Evolutionary conservation across 2,797 vertebrate genomes (phyloP).

Genomic region (Syngnathus rostellatus): DNA sequence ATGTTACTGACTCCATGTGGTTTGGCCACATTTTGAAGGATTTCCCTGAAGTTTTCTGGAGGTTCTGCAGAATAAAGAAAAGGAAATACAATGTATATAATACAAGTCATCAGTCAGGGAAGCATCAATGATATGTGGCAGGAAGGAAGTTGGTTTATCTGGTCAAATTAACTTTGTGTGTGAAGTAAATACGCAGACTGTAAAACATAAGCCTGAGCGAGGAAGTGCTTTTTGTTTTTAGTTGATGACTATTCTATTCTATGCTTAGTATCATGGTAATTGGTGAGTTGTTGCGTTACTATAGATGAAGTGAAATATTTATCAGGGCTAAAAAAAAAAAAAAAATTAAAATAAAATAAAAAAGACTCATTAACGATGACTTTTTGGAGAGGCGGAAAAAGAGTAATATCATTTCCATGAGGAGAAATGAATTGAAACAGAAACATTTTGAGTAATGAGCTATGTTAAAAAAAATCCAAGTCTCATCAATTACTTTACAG

Average conservation of each 20-base stretch:
- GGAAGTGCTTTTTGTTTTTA: constrained; percentile 30
- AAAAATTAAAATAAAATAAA: neutral
- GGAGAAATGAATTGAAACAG: too few species aligned
- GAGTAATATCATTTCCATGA: too few species aligned
- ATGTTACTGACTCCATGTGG: constrained; percentile 97
- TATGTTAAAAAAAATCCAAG: too few species aligned
- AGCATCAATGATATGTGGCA: constrained; percentile 33
- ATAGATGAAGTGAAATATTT: neutral
- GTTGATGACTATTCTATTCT: constrained; percentile 14
- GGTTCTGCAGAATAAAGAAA: constrained; percentile 72
- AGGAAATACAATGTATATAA: constrained; percentile 40
- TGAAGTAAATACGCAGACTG: constrained; percentile 47
- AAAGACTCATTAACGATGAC: neutral
- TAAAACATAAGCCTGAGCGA: constrained; percentile 14
- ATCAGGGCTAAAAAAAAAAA: too few species aligned
- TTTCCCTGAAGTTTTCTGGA: constrained; percentile 92
- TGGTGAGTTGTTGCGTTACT: neutral
- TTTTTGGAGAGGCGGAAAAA: too few species aligned
- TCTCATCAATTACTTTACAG: too few species aligned
- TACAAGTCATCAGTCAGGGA: constrained; percentile 26
- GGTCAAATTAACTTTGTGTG: constrained; percentile 35
- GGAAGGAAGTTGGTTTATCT: constrained; percentile 45
- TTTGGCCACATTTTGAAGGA: constrained; percentile 98
- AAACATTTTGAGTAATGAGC: too few species aligned
- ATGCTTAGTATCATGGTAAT: neutral